Evolutionary conservation across 1,140 invertebrate species (phyloP), one percentile per base, ranked within the genome.

Genomic region (Sycophaga agraensis): DNA sequence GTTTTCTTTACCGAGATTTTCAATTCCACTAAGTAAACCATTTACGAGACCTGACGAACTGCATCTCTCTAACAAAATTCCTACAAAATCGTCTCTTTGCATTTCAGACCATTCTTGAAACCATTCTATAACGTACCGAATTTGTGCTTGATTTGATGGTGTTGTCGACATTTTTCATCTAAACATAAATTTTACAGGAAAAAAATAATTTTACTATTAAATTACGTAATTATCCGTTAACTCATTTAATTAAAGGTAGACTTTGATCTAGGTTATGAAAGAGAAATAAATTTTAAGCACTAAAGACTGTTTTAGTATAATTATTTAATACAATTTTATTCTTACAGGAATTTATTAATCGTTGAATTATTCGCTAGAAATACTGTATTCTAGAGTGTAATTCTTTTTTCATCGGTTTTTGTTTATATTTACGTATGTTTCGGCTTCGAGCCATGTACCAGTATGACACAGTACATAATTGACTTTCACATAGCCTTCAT

Each of bases 61-160:
- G 51, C 88, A 83, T 66, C 86, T 87, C 62, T 91, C 88, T 35
- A 91, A 80, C 14, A 94, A 77, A 53, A 94, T 84, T 19, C 88
- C 86, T 31, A 94, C 70, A 75, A 96, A 95, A 74, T 95, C 92
- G 61, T 86, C 85, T 53, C 90, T 83, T 75, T 96, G 92, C 78
- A 94, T 84, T 68, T 92, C 89, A 72, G 91, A 94, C 86, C 92
- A 95, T 73, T 94, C 91, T 69, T 86, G 83, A 76, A 96, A 96
- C 93, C 93, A 96, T 73, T 91, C 87, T 31, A 91, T 75, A 54
- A 93, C 78, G 73, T 93, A 93, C 48, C 89, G 83, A 51, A 93
- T 76, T 76, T 94, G 90, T 7, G 87, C 87, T 70, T 89, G 87
- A 49, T 82, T 84, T 1, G 85, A 84, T 48, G 86, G 66, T 5